Conservation (phyloP, 2,888 invertebrate genomes). For the Xestoiulus laeticollis region DNA sequence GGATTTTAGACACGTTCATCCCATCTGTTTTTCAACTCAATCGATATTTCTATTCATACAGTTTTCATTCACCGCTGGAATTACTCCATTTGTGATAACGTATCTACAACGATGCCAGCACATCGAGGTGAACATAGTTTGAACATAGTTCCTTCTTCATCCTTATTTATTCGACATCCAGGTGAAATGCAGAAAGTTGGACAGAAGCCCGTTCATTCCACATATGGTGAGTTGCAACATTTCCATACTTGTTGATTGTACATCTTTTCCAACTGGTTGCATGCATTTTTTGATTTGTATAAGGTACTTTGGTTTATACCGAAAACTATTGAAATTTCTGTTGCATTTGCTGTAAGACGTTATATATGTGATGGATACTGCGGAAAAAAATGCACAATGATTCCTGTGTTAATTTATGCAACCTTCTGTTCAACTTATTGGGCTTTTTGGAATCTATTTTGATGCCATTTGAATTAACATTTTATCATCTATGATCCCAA, state of each 20-base stretch:
- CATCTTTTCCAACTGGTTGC: background rate
- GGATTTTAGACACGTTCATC: background rate
- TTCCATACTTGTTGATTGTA: conserved; percentile 16
- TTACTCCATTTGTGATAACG: conserved; percentile 21
- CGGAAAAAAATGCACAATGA: too few species aligned
- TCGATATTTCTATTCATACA: conserved; percentile 42
- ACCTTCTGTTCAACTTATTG: too few species aligned
- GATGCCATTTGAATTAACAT: too few species aligned
- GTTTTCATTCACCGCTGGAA: conserved; percentile 39
- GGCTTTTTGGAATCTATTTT: too few species aligned
- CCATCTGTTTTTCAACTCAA: conserved; percentile 36
- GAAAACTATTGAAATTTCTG: background rate
- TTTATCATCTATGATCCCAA: too few species aligned
- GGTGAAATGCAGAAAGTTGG: background rate
- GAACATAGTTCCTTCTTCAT: background rate
- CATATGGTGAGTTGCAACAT: background rate
- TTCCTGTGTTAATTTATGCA: too few species aligned
- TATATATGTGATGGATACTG: too few species aligned
- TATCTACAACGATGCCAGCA: background rate
- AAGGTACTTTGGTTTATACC: background rate
- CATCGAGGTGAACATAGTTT: background rate
- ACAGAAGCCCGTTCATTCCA: background rate
- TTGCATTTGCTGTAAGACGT: too few species aligned
- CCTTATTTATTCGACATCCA: background rate
- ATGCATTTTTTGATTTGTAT: background rate